Evolutionary conservation across 1,140 invertebrate genomes (phyloP).

Genomic region (Bilobella aurantiaca): DNA sequence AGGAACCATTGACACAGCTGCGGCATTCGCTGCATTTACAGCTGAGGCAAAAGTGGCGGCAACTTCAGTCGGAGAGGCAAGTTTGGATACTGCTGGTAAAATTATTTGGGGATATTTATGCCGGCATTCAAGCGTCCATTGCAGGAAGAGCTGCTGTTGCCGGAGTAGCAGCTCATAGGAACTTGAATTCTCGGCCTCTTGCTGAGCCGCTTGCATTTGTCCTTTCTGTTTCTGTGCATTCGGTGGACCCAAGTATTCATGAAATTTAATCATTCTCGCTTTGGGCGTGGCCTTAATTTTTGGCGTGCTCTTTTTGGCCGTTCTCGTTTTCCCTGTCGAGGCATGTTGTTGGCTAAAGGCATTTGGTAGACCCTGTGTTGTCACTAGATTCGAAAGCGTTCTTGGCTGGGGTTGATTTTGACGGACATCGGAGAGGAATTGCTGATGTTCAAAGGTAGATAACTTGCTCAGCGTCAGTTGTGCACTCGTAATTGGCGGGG

Average conservation of each 20-base stretch:
- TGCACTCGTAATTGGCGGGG: conserved; percentile 14
- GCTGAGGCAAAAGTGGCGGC: conserved; percentile 11
- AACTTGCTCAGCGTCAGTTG: conserved; percentile 8
- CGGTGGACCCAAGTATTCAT: conserved; percentile 93
- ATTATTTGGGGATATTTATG: conserved; percentile 72
- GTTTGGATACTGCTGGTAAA: conserved; percentile 48
- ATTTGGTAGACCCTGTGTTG: not conserved
- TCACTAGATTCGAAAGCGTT: not conserved
- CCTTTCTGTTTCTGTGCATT: conserved; percentile 61
- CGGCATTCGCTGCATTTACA: conserved; percentile 8
- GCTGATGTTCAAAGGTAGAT: not conserved
- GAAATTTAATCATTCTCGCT: conserved; percentile 87
- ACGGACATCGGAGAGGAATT: not conserved
- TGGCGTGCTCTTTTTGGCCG: conserved; percentile 39
- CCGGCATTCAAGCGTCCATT: conserved; percentile 66
- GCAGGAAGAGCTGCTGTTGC: conserved; percentile 83
- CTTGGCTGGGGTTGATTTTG: not conserved
- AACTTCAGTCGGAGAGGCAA: conserved; percentile 15
- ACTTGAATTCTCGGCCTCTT: conserved; percentile 55
- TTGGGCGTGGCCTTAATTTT: conserved; percentile 72
- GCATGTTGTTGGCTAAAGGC: conserved; percentile 19
- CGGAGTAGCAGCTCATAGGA: conserved; percentile 83
- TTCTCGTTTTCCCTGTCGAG: conserved; percentile 22
- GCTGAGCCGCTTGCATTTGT: not conserved
- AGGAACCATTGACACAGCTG: conserved; percentile 5